phyloP scores from a whole-genome alignment of 2,797 vertebrate genomes.

The Hydrocynus forskahlii region DNA sequence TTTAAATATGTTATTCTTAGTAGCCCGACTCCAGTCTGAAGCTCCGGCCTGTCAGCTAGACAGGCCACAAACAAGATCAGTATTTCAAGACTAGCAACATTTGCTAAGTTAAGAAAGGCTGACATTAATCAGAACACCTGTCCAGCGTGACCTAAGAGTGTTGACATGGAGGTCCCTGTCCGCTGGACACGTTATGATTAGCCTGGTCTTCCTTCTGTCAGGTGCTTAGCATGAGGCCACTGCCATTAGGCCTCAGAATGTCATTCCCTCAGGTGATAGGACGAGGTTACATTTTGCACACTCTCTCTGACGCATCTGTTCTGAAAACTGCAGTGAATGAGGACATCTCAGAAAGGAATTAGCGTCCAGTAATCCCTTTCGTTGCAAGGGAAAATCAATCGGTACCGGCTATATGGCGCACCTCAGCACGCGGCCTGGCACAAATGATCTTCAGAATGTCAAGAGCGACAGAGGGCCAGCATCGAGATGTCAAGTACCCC shows the following conservation, averaged over 20 bases:
- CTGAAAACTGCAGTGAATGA: background rate
- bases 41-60: background rate
- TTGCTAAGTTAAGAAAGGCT: slow-evolving; percentile 21
- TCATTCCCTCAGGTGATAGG: background rate
- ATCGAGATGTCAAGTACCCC: background rate
- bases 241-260: slow-evolving; percentile 19
- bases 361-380: slow-evolving; percentile 26
- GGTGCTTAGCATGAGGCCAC: slow-evolving; percentile 33
- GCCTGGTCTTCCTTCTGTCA: slow-evolving; percentile 19
- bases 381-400: slow-evolving; percentile 20
- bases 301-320: background rate
- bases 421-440: background rate
- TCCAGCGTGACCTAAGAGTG: slow-evolving; percentile 6
- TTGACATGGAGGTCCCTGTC: background rate
- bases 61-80: background rate
- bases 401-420: too few species aligned
- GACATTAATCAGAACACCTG: slow-evolving; percentile 43
- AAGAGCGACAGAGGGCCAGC: slow-evolving; percentile 9
- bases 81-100: background rate
- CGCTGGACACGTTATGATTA: slow-evolving; percentile 35
- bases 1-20: background rate
- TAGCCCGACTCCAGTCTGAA: background rate
- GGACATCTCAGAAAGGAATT: background rate
- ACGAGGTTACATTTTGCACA: background rate
- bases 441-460: slow-evolving; percentile 16